Evolutionary conservation across 2,888 invertebrate genomes (phyloP).

Genomic region (Caenorhabditis sulstoni): DNA sequence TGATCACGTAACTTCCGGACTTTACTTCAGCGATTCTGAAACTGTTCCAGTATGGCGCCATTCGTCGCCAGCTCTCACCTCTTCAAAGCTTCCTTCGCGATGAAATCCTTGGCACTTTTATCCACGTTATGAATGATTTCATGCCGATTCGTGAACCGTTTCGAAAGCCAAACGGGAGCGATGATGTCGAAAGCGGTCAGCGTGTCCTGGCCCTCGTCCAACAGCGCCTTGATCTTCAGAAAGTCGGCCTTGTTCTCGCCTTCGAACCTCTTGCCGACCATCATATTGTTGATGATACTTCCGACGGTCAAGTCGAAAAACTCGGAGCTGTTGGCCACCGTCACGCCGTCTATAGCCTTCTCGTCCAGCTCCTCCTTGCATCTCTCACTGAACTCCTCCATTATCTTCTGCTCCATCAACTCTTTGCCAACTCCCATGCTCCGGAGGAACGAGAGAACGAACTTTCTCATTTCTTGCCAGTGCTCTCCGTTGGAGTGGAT

Average conservation of each 20-base stretch:
- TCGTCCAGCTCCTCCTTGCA: conserved; percentile 14
- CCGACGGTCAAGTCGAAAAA: conserved; percentile 37
- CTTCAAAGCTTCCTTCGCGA: conserved; percentile 3
- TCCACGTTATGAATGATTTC: background rate
- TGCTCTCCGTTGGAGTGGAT: conserved; percentile 21
- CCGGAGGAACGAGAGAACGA: conserved; percentile 34
- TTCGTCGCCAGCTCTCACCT: background rate
- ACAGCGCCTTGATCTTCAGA: background rate
- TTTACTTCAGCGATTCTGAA: conserved; percentile 16
- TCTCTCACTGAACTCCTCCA: conserved; percentile 35
- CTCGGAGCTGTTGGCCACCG: background rate
- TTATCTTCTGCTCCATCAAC: conserved; percentile 44
- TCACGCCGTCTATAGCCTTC: background rate
- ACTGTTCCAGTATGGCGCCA: too few species aligned
- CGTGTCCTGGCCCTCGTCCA: conserved; percentile 5
- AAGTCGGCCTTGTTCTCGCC: conserved; percentile 2
- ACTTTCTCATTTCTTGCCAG: conserved; percentile 43
- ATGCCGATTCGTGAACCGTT: background rate
- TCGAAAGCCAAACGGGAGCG: conserved; percentile 5
- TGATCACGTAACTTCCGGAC: conserved; percentile 24
- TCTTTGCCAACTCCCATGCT: conserved; percentile 51
- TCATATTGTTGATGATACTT: conserved; percentile 34
- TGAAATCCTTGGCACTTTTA: background rate
- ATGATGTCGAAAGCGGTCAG: conserved; percentile 1
- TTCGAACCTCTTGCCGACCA: conserved; percentile 13